These are phyloP conservation scores for Zelostemma sp. DNA, from an alignment of 1,140 invertebrate species.

Conservation along the genomic window DNA sequence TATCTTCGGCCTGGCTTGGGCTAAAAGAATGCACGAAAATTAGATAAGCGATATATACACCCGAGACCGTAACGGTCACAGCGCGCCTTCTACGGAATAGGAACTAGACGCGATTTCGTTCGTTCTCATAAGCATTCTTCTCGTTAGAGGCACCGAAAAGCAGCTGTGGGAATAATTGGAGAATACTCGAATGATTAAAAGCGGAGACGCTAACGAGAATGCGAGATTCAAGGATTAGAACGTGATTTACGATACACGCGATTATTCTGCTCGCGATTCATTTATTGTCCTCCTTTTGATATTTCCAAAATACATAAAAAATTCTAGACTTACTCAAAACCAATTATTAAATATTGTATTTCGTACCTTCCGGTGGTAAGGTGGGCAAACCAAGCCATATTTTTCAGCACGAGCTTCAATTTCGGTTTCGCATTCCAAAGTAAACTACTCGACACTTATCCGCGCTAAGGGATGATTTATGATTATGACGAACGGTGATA, in stretches of 20 bases:
- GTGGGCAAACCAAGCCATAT: too few relatives aligned
- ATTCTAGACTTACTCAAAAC: too few relatives aligned
- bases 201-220: slow-evolving; percentile 1
- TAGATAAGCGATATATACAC: slow-evolving; percentile 11
- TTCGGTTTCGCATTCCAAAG: too few relatives aligned
- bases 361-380: too few relatives aligned
- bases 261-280: too few relatives aligned
- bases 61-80: slow-evolving; percentile 5
- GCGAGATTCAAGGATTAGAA: background rate
- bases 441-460: too few relatives aligned
- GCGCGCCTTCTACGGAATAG: slow-evolving; percentile 11
- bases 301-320: too few relatives aligned
- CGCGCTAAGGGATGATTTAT: too few relatives aligned
- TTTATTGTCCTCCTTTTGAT: too few relatives aligned
- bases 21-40: slow-evolving; percentile 11
- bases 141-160: slow-evolving; percentile 13
- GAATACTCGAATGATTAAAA: slow-evolving; percentile 4
- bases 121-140: slow-evolving; percentile 1
- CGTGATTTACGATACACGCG: background rate
- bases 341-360: too few relatives aligned
- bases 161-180: background rate
- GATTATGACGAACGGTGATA: background rate
- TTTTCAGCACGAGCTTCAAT: too few relatives aligned
- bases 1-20: background rate
- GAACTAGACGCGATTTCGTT: slow-evolving; percentile 1